Base-by-base conservation (phyloP, 2,797 vertebrate species). In the Cheracebus regulus region DNA sequence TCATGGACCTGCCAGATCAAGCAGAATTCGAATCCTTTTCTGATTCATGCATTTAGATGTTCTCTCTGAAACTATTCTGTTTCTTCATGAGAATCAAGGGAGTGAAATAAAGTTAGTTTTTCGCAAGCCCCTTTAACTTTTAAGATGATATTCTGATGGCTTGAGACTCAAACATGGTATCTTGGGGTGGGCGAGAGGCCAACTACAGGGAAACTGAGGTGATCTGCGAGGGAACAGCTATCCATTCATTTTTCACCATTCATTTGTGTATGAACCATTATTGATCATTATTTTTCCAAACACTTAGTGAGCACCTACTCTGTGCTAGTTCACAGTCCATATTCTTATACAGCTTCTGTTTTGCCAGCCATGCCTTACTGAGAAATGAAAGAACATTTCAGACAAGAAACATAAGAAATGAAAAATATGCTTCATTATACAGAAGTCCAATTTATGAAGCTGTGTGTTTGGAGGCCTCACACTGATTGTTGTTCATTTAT, bases 41-140 rank as follows among this genome's bases (percentile, higher is more conserved):
- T 92, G 57, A 91, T 46, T 73, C 46, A 44, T 82, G 11, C 13
- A 9, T 83, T 78, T 79, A 46, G n/a, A 39, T 20, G 64, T 86
- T 85, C 28, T 55, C 30, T 44, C 17, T 26, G 20, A 94, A 96
- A 50, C 30, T 12, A 24, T 41, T 93, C 36, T 5, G 26, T 90
- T 79, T 93, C 70, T 83, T 97, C 44, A 57, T 36, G 30, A 92
- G 44, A 90, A 64, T 78, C 48, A 39, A 92, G n/a, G 15, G 13
- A 85, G 30, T 86, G 14, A 90, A 89, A 83, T 95, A 36, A 85
- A 89, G 12, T 67, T 39, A 78, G 19, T 90, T 95, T 91, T 50
- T 72, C 52, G 52, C 41, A 61, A 84, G 46, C 73, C 19, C 7
- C 41, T 86, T 90, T 20, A 80, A 58, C 24, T 30, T 76, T 81